phyloP scores from a whole-genome alignment of 2,888 invertebrate genomes.

The Drosophila setosimentum region DNA sequence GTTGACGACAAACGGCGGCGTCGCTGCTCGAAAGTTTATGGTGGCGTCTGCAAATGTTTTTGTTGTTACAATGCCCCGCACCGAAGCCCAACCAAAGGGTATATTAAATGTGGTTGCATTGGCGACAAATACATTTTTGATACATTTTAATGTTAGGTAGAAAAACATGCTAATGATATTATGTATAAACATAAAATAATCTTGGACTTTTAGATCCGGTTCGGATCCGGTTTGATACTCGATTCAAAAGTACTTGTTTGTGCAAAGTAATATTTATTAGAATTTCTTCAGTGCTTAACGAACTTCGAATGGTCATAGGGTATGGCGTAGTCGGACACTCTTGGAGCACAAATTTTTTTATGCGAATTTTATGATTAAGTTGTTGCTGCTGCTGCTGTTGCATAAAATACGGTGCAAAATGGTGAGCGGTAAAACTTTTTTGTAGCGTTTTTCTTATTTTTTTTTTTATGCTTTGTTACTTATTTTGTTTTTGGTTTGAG shows the following conservation, averaged over 20 bases:
- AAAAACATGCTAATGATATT: no score
- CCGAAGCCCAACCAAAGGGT: neutral
- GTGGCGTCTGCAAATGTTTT: slow-evolving; percentile 43
- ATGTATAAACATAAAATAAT: neutral
- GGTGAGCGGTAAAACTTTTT: slow-evolving; percentile 46
- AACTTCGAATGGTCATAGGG: neutral
- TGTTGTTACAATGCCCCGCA: slow-evolving; percentile 33
- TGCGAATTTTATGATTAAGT: slow-evolving; percentile 48
- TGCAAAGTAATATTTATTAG: neutral
- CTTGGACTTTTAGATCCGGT: neutral
- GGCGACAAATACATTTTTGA: neutral
- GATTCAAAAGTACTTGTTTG: neutral
- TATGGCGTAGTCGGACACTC: slow-evolving; percentile 5
- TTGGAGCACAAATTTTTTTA: slow-evolving; percentile 28
- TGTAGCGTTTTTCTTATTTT: slow-evolving; percentile 24
- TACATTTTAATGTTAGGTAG: no score
- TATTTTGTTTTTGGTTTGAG: slow-evolving; percentile 36
- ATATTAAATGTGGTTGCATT: neutral
- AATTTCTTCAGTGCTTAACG: neutral
- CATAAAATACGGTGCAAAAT: slow-evolving; percentile 57
- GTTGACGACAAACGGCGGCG: slow-evolving; percentile 17
- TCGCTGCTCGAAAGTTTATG: slow-evolving; percentile 41
- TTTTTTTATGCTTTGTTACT: slow-evolving; percentile 13
- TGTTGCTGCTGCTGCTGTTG: slow-evolving; percentile 24
- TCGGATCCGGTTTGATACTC: neutral